Base-by-base conservation (phyloP, 1,140 invertebrate genomes). In the Anoplophora glabripennis region DNA sequence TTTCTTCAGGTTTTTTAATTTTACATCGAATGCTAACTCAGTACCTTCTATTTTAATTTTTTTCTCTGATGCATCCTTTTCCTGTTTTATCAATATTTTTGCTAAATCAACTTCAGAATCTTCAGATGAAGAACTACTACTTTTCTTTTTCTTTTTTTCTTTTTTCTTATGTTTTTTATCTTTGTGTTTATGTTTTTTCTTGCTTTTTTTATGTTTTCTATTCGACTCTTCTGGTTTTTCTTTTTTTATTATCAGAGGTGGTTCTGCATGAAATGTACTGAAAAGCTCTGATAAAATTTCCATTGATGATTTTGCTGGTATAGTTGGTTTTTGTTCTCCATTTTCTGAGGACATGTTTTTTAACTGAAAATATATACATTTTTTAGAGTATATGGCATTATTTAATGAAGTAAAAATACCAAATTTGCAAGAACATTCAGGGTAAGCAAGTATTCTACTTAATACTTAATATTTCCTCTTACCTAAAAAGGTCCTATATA, bases 201-300 rank as follows among this genome's bases (percentile, higher is more conserved):
- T 82, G 49, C 79, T 81, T 65, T 81, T 85, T 65, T 83, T 83
- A 51, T 78, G 77, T 64, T 80, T 84, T 64, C 76, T 82, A 17
- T 65, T 64, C 59, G 69, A 76, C 69, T 76, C 78, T 17, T 75
- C 70, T 7, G 76, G 74, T 66, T 86, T 81, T 66, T 78, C 78
- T 53, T 83, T 82, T 69, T 84, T 83, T 49, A 80, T 71, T 55
- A 82, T 82, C 55, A 77, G 77, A 7, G 83, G 82, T 40, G 83
- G 84, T 53, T 79, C 79, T 21, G 80, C 83, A 68, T 88, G 85
- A 67, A 89, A 88, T 4, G 85, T 87, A 48, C 84, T 80, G 66
- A 92, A 92, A 0, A 92, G 77, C 74, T 91, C 89, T 0, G 86
- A 86, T 7, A 92, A 77, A 67, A 92, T 90, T 72, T 92, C 87